These are phyloP conservation scores for Lates calcarifer DNA, from an alignment of 2,113 vertebrate species.

Conservation along the genomic window DNA sequence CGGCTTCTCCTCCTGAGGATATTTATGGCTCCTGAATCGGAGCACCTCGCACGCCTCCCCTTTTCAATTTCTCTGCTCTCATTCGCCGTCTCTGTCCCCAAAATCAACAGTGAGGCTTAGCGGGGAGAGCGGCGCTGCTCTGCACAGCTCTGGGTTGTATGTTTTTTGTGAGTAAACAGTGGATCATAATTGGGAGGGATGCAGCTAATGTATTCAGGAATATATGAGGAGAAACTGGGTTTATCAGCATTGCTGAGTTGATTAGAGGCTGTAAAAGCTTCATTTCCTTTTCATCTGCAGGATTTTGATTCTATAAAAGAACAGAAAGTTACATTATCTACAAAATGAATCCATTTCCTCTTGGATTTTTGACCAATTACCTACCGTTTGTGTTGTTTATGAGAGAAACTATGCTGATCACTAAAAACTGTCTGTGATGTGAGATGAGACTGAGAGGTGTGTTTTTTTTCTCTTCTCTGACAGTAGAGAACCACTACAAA, in stretches of 20 bases:
- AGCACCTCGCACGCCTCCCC: conserved; percentile 64
- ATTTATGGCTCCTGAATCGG: conserved; percentile 74
- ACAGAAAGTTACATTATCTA: conserved; percentile 19
- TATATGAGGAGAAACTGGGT: conserved; percentile 25
- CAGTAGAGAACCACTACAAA: conserved; percentile 88
- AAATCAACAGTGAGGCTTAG: conserved; percentile 54
- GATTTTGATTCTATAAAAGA: conserved; percentile 40
- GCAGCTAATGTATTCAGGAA: conserved; percentile 48
- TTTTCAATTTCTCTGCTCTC: conserved; percentile 62
- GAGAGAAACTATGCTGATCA: neutral
- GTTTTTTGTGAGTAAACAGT: conserved; percentile 65
- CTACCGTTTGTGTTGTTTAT: conserved; percentile 5
- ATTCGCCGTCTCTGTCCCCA: conserved; percentile 54
- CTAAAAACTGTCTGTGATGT: neutral
- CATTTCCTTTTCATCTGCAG: conserved; percentile 46
- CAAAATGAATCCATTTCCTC: conserved; percentile 26
- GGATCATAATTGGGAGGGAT: conserved; percentile 56
- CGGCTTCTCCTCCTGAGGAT: conserved; percentile 71
- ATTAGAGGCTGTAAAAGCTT: conserved; percentile 31
- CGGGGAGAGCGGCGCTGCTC: conserved; percentile 1
- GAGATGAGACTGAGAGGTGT: conserved; percentile 31
- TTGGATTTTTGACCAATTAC: conserved; percentile 24
- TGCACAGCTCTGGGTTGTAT: conserved; percentile 56
- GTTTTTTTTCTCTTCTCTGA: conserved; percentile 51
- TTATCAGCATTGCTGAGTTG: conserved; percentile 35